A percentile compares a stretch with the other conserved stretches of the same genome.
phyloP scores from a whole-genome alignment of 2,797 vertebrate genomes.

The Pristis pectinata region DNA sequence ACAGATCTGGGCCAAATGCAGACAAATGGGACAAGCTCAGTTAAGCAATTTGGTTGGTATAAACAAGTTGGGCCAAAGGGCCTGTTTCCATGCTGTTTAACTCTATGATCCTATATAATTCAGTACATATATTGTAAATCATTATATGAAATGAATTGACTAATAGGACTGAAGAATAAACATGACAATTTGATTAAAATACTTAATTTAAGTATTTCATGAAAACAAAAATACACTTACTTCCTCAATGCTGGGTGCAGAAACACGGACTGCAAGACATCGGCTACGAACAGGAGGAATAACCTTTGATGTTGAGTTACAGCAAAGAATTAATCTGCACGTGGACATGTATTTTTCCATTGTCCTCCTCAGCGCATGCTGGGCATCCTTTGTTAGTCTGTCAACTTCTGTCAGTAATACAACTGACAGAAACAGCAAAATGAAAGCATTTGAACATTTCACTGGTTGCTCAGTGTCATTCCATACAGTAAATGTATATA shows the following conservation, averaged over 20 bases:
- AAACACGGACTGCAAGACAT: conserved; percentile 82
- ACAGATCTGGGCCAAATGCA: too few species aligned
- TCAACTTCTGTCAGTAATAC: conserved; percentile 92
- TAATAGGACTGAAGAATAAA: neutral
- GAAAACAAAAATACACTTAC: conserved; percentile 52
- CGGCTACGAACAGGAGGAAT: conserved; percentile 89
- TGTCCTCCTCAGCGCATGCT: conserved; percentile 89
- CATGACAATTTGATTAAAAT: neutral
- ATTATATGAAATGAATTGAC: neutral
- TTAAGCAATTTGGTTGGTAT: too few species aligned
- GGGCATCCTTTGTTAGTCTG: conserved; percentile 90
- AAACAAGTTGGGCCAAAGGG: too few species aligned
- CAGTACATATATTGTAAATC: neutral
- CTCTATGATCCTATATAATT: neutral
- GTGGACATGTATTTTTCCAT: conserved; percentile 98
- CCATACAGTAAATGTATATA: neutral
- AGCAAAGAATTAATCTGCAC: conserved; percentile 87
- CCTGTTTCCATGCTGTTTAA: too few species aligned
- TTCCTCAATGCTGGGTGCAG: conserved; percentile 83
- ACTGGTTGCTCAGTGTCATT: neutral
- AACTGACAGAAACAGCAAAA: conserved; percentile 58
- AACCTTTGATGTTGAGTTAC: conserved; percentile 91
- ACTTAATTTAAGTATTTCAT: neutral
- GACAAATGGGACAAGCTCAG: too few species aligned
- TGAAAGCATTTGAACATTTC: neutral